phyloP scores from a whole-genome alignment of 2,113 vertebrate species.

The Catharus fuscescens region DNA sequence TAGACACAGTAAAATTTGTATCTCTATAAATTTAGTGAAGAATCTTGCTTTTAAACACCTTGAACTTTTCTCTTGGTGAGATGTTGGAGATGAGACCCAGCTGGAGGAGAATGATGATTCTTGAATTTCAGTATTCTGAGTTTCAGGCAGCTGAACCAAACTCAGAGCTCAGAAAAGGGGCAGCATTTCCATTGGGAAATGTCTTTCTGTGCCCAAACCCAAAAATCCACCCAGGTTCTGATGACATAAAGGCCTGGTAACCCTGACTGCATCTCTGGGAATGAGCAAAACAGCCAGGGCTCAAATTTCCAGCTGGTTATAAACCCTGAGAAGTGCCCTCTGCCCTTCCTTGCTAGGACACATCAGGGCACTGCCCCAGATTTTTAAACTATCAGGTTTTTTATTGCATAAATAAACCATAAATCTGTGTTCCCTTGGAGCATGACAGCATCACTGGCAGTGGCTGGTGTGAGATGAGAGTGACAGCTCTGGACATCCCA shows the following conservation, averaged over 20 bases:
- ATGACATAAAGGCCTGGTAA: background rate
- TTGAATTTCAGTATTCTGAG: fast-evolving
- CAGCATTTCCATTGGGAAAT: background rate
- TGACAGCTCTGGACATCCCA: background rate
- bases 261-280: background rate
- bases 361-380: background rate
- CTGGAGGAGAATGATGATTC: background rate
- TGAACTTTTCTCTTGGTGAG: background rate
- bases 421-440: background rate
- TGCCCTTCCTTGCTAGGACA: background rate
- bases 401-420: background rate
- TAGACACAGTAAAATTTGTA: background rate
- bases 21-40: background rate
- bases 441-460: too few species aligned
- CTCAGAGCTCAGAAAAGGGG: background rate
- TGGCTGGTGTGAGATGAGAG: background rate
- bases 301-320: background rate
- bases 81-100: background rate
- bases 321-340: background rate
- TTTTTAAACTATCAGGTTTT: background rate
- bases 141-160: background rate
- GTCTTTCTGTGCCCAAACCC: background rate
- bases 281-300: background rate
- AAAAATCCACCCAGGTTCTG: background rate
- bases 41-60: background rate